Evolutionary conservation across 2,888 invertebrate genomes (phyloP), one percentile per base, ranked within the genome.

Genomic region (Conomelus anceps): DNA sequence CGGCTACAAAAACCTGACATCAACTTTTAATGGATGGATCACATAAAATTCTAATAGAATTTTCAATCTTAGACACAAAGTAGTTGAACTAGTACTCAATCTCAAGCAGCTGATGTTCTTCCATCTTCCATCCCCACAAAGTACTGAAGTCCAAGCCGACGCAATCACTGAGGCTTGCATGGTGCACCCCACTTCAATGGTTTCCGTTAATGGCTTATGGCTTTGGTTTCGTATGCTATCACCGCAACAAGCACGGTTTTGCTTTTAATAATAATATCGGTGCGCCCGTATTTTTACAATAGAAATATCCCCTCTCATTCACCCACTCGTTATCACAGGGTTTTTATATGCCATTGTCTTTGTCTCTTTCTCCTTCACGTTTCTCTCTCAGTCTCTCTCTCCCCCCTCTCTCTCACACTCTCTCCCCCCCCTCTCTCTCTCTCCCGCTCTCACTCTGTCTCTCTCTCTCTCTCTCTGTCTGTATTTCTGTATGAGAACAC

Each of bases 171-270:
- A 63, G 7, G n/a, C 63, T 13, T 63, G n/a, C 63, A 6, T 63
- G 63, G 63, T 63, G 13, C 63, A 63, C 63, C 85, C 24, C 85
- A 85, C 23, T 85, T 85, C 85, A 85, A 24, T 85, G 23, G 85
- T 23, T 23, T 85, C 11, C 23, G 24, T 23, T 86, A 86, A 86
- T 86, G 86, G 86, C 86, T 86, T 86, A 86, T 86, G 26, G 26
- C 24, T 24, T 86, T 26, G 63, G 63, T 63, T 63, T 63, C 34
- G 34, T 34, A 34, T 34, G 34, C 34, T 17, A 34, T 34, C 29
- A 86, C 29, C 24, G 86, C 24, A 26, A 86, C 24, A 86, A 86
- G 86, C 86, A 86, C 22, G 86, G 86, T 86, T 86, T 86, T 86
- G 86, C 86, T 86, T 26, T 86, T 86, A 86, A 86, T 86, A 86